Evolutionary conservation across 2,888 invertebrate species (phyloP).

Genomic region (Melolontha melolontha): DNA sequence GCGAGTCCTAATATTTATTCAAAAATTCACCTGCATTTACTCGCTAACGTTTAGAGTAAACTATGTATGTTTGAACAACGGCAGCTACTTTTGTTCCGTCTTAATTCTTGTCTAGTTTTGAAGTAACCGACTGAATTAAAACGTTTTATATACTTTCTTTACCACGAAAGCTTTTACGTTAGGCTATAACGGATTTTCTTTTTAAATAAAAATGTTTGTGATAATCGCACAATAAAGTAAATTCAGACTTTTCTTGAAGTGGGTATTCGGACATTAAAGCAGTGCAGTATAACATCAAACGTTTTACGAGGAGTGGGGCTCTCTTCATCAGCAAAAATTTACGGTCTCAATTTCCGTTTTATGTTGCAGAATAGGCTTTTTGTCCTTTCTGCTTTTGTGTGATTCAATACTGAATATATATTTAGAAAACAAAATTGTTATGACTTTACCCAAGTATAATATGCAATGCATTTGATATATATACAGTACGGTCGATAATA

Average conservation of each 20-base stretch:
- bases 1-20: constrained; percentile 43
- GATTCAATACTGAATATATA: neutral
- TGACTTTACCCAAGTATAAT: too few relatives aligned
- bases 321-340: constrained; percentile 57
- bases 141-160: neutral
- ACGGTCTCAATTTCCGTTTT: constrained; percentile 46
- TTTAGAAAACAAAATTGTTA: too few relatives aligned
- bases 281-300: constrained; percentile 47
- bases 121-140: constrained; percentile 39
- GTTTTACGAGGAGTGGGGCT: constrained; percentile 51
- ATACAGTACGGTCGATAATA: too few relatives aligned
- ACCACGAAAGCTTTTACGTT: neutral
- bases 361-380: constrained; percentile 34
- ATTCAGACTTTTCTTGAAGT: constrained; percentile 46
- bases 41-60: constrained; percentile 39
- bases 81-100: constrained; percentile 43
- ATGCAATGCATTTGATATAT: too few relatives aligned
- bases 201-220: constrained; percentile 11
- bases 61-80: constrained; percentile 41
- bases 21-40: constrained; percentile 45
- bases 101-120: constrained; percentile 43
- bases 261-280: constrained; percentile 48
- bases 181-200: neutral
- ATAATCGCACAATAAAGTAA: constrained; percentile 39
- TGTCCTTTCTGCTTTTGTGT: constrained; percentile 7